Percentiles rank a stretch among this genome's conserved stretches.
phyloP scores from a whole-genome alignment of 2,888 invertebrate species.

The Stenodema calcarata region DNA sequence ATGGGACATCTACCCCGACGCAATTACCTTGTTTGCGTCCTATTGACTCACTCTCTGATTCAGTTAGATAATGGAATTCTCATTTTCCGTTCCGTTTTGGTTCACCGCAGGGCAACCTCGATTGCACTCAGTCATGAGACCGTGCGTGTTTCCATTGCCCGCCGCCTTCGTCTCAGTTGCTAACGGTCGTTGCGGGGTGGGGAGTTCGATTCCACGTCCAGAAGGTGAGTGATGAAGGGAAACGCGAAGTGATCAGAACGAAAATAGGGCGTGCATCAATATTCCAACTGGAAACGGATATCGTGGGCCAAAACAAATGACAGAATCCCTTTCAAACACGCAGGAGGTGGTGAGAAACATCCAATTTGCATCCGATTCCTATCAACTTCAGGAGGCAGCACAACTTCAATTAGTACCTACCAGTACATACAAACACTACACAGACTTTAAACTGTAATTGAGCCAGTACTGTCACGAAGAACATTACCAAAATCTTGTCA shows the following conservation, averaged over 20 bases:
- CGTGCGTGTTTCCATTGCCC: conserved; percentile 1
- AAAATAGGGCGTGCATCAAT: not conserved
- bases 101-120: not conserved
- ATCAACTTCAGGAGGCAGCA: no score
- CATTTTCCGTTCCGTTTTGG: not conserved
- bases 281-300: no score
- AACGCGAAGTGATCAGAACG: not conserved
- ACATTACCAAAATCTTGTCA: no score
- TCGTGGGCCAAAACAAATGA: no score
- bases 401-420: no score
- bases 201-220: not conserved
- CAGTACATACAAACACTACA: no score
- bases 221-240: not conserved
- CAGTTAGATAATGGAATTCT: conserved; percentile 28
- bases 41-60: conserved; percentile 16
- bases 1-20: not conserved
- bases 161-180: not conserved
- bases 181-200: not conserved
- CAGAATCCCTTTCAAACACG: no score
- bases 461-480: no score
- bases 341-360: no score
- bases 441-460: no score
- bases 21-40: not conserved
- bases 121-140: not conserved
- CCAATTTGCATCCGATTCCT: no score